Percentiles rank a stretch among this genome's conserved stretches.
Evolutionary conservation across 2,113 vertebrate species (phyloP).

Genomic region (Rhynchomys soricoides): DNA sequence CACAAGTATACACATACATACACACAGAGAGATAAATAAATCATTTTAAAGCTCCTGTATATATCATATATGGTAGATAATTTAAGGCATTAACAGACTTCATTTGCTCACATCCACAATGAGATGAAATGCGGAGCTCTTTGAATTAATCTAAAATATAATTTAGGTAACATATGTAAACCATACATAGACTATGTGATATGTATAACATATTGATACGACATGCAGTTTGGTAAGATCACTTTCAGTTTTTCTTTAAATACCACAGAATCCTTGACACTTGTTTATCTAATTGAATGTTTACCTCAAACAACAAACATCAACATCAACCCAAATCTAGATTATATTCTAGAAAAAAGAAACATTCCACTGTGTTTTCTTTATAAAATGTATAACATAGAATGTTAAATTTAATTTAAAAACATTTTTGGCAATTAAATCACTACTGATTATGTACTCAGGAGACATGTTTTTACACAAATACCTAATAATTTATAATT

Average conservation of each 20-base stretch:
- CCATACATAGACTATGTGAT: neutral
- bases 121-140: neutral
- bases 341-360: neutral
- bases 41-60: neutral
- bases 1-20: neutral
- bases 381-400: neutral
- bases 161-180: neutral
- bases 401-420: neutral
- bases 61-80: neutral
- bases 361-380: neutral
- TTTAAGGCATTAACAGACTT: neutral
- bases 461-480: neutral
- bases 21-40: neutral
- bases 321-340: neutral
- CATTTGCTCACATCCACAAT: neutral
- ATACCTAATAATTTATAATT: conserved; percentile 10
- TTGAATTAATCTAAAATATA: neutral
- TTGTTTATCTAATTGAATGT: neutral
- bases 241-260: neutral
- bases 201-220: too few relatives aligned
- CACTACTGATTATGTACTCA: neutral
- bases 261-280: neutral
- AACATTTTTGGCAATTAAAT: neutral
- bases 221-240: neutral
- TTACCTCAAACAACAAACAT: neutral